phyloP scores from a whole-genome alignment of 2,797 vertebrate genomes.

The Acanthurus tractus region DNA sequence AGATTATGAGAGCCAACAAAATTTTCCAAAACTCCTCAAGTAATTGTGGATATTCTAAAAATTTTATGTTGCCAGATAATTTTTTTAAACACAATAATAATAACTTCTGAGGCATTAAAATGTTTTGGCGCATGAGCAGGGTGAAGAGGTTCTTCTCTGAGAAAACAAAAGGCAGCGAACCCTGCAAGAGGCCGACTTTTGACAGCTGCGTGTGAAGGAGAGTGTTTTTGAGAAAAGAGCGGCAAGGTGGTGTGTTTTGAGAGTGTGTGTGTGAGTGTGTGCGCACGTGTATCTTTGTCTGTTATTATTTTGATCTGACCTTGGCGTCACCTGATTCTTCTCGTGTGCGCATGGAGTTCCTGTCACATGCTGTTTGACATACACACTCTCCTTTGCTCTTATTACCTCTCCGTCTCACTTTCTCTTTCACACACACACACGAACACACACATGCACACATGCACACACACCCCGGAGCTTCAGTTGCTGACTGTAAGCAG shows the following conservation, averaged over 20 bases:
- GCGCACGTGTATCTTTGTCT: slow-evolving; percentile 1
- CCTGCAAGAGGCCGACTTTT: slow-evolving; percentile 54
- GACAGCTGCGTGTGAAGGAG: slow-evolving; percentile 69
- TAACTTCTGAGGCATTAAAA: slow-evolving; percentile 4
- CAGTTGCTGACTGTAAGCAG: slow-evolving; percentile 64
- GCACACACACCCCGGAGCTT: slow-evolving; percentile 35
- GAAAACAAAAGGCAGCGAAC: slow-evolving; percentile 59
- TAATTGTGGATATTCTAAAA: not conserved
- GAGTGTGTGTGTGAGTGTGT: slow-evolving; percentile 17
- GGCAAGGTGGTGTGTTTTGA: not conserved
- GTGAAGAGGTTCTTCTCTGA: slow-evolving; percentile 48
- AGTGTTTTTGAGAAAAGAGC: slow-evolving; percentile 54
- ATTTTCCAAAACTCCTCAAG: slow-evolving; percentile 4
- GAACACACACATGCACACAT: slow-evolving; percentile 35
- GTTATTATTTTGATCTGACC: slow-evolving; percentile 77
- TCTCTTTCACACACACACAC: slow-evolving; percentile 37
- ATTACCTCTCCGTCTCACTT: not conserved
- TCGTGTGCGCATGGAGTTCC: slow-evolving; percentile 48
- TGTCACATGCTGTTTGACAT: slow-evolving; percentile 63
- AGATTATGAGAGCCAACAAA: not conserved
- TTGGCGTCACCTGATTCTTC: slow-evolving; percentile 69
- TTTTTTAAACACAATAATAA: not conserved
- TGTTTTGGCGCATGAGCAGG: slow-evolving; percentile 49
- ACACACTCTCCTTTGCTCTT: slow-evolving; percentile 8
- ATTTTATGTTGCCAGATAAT: not conserved